Conservation (phyloP, 1,140 invertebrate species). For the Drosophila pseudoobscura region DNA sequence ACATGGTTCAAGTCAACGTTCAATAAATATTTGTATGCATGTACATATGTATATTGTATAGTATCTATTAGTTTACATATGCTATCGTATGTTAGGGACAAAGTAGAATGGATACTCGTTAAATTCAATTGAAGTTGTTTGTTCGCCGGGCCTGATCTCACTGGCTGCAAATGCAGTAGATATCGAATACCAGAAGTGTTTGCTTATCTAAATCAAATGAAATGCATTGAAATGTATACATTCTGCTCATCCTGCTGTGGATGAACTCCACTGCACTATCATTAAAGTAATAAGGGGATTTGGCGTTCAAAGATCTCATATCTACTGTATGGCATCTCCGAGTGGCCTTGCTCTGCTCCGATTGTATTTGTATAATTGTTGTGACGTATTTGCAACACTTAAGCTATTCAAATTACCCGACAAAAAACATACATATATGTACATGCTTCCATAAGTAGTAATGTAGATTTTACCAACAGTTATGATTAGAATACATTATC, state of each 20-base stretch:
- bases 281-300: neutral
- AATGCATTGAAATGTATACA: constrained; percentile 34
- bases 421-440: constrained; percentile 19
- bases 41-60: constrained; percentile 11
- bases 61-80: constrained; percentile 65
- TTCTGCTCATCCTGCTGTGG: constrained; percentile 3
- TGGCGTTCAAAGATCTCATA: constrained; percentile 24
- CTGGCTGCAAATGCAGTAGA: constrained; percentile 17
- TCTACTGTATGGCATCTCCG: constrained; percentile 1
- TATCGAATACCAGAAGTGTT: constrained; percentile 31
- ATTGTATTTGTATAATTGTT: constrained; percentile 42
- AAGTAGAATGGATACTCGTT: constrained; percentile 37
- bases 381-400: constrained; percentile 45
- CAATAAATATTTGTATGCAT: constrained; percentile 78
- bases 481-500: constrained; percentile 40
- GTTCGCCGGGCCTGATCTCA: constrained; percentile 37
- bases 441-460: too few species aligned
- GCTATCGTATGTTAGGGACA: constrained; percentile 54
- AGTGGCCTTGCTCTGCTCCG: constrained; percentile 16
- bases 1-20: constrained; percentile 75
- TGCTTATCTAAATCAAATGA: constrained; percentile 42
- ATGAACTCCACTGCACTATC: neutral
- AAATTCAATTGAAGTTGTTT: constrained; percentile 41
- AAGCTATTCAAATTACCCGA: constrained; percentile 12
- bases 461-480: constrained; percentile 25